Base-by-base conservation (phyloP, 2,113 vertebrate genomes). In the Cyprichromis sp. region DNA sequence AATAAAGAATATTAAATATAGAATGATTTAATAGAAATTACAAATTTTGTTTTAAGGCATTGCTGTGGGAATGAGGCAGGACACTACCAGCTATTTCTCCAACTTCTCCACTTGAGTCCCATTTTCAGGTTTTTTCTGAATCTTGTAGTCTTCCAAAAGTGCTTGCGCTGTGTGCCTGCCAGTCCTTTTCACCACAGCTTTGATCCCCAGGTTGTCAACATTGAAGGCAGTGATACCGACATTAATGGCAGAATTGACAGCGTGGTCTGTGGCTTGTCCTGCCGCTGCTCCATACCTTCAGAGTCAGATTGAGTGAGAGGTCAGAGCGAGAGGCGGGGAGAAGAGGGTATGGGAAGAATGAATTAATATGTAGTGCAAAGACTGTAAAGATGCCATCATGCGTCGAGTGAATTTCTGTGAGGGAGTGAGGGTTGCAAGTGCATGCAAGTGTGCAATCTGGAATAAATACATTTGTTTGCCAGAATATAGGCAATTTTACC, bases 191-290 rank as follows among this genome's bases (percentile, higher is more conserved):
- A 98, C 98, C 82, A 98, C 95, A 16, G 98, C 97, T 95, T 99
- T 99, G 95, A 99, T 95, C 59, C 99, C 99, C 59, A 99, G 96
- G 95, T 98, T 97, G 89, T 99, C 97, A 26, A 99, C 97, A 90
- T 99, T 99, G 96, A 98, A 97, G 40, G 98, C 98, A 31, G 98
- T 96, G 88, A 98, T 53, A 4, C 99, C 98, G 54, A 99, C 95
- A 57, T 99, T 99, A 93, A 99, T 97, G 86, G 98, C 99, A 66
- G 99, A 99, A 93, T 97, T 97, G 92, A 99, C 89, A 1, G 98
- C 99, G 0, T 97, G 86, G 80, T 99, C 97, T 3, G 99, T 99
- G 86, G 98, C 99, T 57, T 97, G 96, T 73, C 98, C 99, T 2
- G 97, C 98, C 17, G 97, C 97, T 2, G 97, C 94, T 26, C 99